Evolutionary conservation across 2,888 invertebrate genomes (phyloP).

Genomic region (Nasonia oneida): DNA sequence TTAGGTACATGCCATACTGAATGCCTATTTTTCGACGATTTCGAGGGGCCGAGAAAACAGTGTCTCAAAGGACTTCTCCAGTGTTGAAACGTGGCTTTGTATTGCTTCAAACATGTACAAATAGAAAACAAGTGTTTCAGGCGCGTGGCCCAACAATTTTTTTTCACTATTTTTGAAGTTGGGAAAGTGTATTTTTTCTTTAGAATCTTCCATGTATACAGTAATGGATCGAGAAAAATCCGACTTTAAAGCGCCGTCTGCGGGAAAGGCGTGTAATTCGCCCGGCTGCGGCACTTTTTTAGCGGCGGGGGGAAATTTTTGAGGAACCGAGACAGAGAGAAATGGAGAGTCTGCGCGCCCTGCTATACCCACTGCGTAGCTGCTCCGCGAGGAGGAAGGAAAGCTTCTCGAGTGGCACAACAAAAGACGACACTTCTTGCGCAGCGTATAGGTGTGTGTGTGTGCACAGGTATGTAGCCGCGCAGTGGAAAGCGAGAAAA

Average conservation of each 20-base stretch:
- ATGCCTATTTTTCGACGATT: too few species aligned
- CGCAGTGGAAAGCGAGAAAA: slow-evolving; percentile 53
- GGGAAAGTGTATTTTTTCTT: too few species aligned
- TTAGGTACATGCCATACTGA: too few species aligned
- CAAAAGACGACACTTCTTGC: slow-evolving; percentile 52
- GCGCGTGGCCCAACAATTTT: too few species aligned
- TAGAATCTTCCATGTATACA: too few species aligned
- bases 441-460: not conserved
- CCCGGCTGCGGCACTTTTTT: not conserved
- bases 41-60: too few species aligned
- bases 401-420: slow-evolving; percentile 34
- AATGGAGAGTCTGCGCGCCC: slow-evolving; percentile 16
- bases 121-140: too few species aligned
- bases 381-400: not conserved
- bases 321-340: slow-evolving; percentile 36
- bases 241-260: slow-evolving; percentile 32
- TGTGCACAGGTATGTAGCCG: not conserved
- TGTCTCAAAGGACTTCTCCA: too few species aligned
- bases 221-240: not conserved
- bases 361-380: not conserved
- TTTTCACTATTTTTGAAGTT: too few species aligned
- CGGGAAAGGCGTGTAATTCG: slow-evolving; percentile 8
- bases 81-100: too few species aligned
- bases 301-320: slow-evolving; percentile 20
- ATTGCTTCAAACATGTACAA: too few species aligned